These are phyloP conservation scores for Horisme vitalbata DNA, from an alignment of 2,888 invertebrate genomes.

Conservation along the genomic window DNA sequence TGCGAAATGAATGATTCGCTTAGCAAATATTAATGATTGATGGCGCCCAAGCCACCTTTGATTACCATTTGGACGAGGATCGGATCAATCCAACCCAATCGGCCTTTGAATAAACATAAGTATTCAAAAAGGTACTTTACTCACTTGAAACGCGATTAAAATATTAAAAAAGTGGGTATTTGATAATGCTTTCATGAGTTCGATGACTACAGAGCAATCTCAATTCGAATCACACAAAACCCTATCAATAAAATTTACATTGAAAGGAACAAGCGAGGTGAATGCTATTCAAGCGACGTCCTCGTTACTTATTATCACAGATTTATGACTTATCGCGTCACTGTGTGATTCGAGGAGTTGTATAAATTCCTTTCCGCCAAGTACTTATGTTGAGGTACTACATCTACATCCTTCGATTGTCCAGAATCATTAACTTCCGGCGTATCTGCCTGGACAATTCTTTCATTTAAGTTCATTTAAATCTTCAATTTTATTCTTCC, in stretches of 20 bases:
- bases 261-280: conserved; percentile 59
- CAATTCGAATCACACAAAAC: conserved; percentile 45
- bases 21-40: conserved; percentile 21
- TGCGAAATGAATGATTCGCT: conserved; percentile 10
- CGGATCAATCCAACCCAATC: conserved; percentile 2
- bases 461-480: no score
- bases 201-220: conserved; percentile 28
- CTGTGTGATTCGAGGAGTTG: conserved; percentile 40
- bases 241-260: conserved; percentile 51
- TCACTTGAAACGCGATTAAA: conserved; percentile 9
- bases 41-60: conserved; percentile 21
- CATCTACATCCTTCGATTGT: conserved; percentile 75
- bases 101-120: conserved; percentile 10
- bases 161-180: conserved; percentile 1
- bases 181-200: conserved; percentile 1
- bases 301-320: no score
- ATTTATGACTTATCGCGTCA: conserved; percentile 44
- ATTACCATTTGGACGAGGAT: conserved; percentile 10
- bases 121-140: conserved; percentile 12
- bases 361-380: conserved; percentile 65
- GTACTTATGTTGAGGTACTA: conserved; percentile 14
- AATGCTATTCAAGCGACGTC: conserved; percentile 66
- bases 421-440: conserved; percentile 66
- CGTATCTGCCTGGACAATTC: conserved; percentile 32
- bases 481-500: no score